Evolutionary conservation across 2,797 vertebrate genomes (phyloP), one percentile per base, ranked within the genome.

Genomic region (Falco columbarius): DNA sequence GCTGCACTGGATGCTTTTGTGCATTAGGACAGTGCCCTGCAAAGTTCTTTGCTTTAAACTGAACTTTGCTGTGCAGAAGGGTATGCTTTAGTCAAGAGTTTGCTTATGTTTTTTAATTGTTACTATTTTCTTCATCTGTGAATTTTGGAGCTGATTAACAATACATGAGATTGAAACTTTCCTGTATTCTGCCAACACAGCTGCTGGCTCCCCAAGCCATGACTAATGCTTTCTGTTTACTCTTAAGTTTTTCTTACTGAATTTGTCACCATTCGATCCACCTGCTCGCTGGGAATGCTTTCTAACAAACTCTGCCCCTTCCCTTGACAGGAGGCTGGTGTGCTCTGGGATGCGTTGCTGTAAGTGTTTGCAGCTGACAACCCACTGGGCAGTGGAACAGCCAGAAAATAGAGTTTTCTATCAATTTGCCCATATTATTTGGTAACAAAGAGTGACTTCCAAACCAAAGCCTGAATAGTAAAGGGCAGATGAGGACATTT

Each of bases 301-400:
- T 36, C 71, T 15, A 68, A 14, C 54, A 36, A 47, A 4, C 46
- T 1, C 10, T 8, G 5, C 29, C 67, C 75, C 47, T 32, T 40
- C 29, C 59, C 81, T 20, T 6, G 22, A 3, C 1, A 0, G 0
- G 1, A 30, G 62, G 21, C 71, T 24, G 81, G 7, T 6, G 11
- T 32, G 46, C 81, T 26, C 59, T 24, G 59, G 58, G 29, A 3
- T 7, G 21, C 11, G 0, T 21, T 63, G 49, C 72, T 27, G 9
- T 3, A 1, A 10, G 56, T 23, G 65, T 68, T 21, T 8, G 68
- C 5, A 18, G 38, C 71, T 83, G 70, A 23, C 76, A 40, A 0
- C 52, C 36, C 46, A 1, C 63, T 9, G 65, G 85, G 86, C 81
- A 81, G 36, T 5, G 51, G 32, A 17, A 65, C 59, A 61, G 74